These are phyloP conservation scores for Crocodylus rhombifer DNA, from an alignment of 2,797 vertebrate genomes.

Conservation along the genomic window DNA sequence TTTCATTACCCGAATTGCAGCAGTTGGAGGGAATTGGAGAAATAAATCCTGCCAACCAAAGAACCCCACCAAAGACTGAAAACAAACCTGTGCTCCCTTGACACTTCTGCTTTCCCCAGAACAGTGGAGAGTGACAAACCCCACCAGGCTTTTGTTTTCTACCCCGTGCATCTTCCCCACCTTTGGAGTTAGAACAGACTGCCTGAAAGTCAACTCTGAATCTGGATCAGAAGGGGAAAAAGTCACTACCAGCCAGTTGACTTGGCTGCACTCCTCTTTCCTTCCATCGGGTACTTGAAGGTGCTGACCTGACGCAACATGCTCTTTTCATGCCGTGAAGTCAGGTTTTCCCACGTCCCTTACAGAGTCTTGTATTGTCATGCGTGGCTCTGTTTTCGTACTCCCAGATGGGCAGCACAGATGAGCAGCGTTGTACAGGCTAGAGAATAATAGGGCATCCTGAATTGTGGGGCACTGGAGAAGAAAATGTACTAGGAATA, in stretches of 20 bases:
- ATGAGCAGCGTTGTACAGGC: background rate
- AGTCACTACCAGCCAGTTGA: too few relatives aligned
- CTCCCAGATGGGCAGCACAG: background rate
- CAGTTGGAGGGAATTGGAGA: background rate
- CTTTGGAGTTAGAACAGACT: background rate
- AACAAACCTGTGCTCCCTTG: fast-evolving
- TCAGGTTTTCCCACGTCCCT: background rate
- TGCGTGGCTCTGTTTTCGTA: background rate
- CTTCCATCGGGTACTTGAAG: background rate
- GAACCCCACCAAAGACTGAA: background rate
- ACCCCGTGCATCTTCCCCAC: background rate
- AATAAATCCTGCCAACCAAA: constrained; percentile 24
- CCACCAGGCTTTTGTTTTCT: fast-evolving
- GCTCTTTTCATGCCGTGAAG: background rate
- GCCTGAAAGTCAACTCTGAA: background rate
- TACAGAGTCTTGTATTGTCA: background rate
- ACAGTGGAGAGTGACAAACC: background rate
- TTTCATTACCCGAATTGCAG: constrained; percentile 48
- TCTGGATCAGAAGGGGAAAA: background rate
- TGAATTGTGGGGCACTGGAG: background rate
- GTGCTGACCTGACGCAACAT: background rate
- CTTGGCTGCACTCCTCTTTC: background rate
- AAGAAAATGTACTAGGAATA: background rate
- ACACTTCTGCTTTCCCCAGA: background rate
- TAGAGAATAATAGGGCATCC: background rate